Percentiles rank a stretch among this genome's conserved stretches.
Evolutionary conservation across 2,113 vertebrate genomes (phyloP).

Genomic region (Catharus bicknelli): DNA sequence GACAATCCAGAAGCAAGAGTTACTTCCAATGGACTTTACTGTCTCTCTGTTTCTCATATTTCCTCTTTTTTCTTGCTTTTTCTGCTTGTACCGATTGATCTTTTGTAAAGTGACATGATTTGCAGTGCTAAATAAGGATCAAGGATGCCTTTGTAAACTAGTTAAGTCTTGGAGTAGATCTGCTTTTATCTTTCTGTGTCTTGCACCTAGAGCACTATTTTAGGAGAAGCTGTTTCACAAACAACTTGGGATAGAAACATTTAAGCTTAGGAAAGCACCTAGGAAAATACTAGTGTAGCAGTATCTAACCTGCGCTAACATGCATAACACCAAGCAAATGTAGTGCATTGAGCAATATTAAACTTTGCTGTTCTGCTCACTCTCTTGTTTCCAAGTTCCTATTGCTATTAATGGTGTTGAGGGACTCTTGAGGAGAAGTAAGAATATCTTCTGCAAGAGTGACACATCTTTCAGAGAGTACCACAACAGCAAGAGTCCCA

Average conservation of each 20-base stretch:
- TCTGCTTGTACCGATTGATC: not conserved
- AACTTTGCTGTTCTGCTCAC: not conserved
- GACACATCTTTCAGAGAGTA: not conserved
- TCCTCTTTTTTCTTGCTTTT: not conserved
- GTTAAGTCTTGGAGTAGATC: not conserved
- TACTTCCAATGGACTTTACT: not conserved
- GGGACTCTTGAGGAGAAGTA: not conserved
- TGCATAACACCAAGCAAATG: not conserved
- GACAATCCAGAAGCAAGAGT: not conserved
- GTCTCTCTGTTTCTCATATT: not conserved
- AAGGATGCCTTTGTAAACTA: not conserved
- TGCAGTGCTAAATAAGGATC: not conserved
- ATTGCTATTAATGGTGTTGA: not conserved
- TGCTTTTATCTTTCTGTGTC: not conserved
- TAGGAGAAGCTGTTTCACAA: not conserved
- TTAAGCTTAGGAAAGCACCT: not conserved
- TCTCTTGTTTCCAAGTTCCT: not conserved
- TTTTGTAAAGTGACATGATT: not conserved
- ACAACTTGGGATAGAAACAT: not conserved
- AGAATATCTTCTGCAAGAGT: not conserved
- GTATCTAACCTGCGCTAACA: not conserved
- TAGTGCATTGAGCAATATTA: not conserved
- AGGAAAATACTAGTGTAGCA: not conserved
- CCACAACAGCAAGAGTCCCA: not conserved
- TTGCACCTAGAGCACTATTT: not conserved